Base-by-base conservation (phyloP, 1,140 invertebrate genomes). In the Vanessa tameamea region DNA sequence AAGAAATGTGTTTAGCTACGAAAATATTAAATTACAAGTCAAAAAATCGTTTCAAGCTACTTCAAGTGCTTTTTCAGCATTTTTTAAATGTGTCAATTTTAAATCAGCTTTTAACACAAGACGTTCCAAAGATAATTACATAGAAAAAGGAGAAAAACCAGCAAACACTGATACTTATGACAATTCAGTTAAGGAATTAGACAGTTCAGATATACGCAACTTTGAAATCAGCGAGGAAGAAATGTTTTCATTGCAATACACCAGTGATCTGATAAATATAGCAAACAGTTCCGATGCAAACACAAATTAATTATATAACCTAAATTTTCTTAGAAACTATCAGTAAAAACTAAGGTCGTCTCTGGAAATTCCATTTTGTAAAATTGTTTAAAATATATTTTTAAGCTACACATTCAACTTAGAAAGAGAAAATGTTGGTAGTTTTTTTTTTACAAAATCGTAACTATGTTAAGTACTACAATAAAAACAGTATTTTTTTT, bases 11-110 rank as follows among this genome's bases (percentile, higher is more conserved):
- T 48, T 47, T 16, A 64, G 43, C n/a, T 48, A 15, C 7, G 64
- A 48, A 12, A 23, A 48, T 23, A 9, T 48, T 3, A 64, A 64
- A 48, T 3, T 64, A 64, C 43, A 48, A 3, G 47, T 64, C 16
- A 64, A 64, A n/a, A 64, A 64, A 47, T 64, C 47, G 47, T 64
- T 64, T 64, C 43, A 48, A 48, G 48, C 48, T 48, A 64, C 47
- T 64, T 47, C 43, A 13, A 64, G 64, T 14, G 47, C 43, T 4
- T 48, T 64, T 16, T 31, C 47, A 47, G 6, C 43, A 64, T 64
- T 64, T 23, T 48, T 64, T 12, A 37, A 64, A 64, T 16, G 31
- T 47, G 12, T 57, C 6, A 12, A 57, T 12, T 23, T 57, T 57
- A 13, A 2, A 5, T 57, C 55, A 13, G 16, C 3, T 57, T 12